Percentiles rank a stretch among this genome's conserved stretches.
Evolutionary conservation across 2,797 vertebrate species (phyloP).

Genomic region (Acanthis flammea): DNA sequence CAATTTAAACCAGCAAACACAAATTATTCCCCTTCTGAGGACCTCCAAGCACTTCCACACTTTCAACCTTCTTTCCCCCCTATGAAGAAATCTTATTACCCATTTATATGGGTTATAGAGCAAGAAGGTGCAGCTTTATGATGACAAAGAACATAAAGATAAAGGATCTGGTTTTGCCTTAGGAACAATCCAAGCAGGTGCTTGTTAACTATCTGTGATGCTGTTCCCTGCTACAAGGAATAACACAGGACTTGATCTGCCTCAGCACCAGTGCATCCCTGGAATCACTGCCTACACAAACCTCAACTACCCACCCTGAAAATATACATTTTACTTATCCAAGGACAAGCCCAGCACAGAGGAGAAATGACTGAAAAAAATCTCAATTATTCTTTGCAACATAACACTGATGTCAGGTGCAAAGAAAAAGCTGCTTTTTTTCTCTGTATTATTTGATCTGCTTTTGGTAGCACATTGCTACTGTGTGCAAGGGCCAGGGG

Average conservation of each 20-base stretch:
- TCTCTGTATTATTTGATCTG: not conserved
- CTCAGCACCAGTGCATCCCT: not conserved
- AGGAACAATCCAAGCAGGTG: not conserved
- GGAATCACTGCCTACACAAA: not conserved
- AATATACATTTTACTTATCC: not conserved
- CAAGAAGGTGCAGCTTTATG: not conserved
- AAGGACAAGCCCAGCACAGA: not conserved
- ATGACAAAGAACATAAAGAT: not conserved
- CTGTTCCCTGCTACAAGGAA: not conserved
- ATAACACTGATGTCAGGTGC: not conserved
- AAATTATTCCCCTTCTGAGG: not conserved
- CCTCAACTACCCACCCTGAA: not conserved
- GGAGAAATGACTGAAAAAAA: not conserved
- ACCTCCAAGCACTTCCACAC: not conserved
- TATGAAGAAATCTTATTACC: not conserved
- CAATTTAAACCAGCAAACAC: not conserved
- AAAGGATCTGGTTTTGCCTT: not conserved
- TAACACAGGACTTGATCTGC: not conserved
- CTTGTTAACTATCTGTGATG: not conserved
- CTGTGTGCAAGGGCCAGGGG: not conserved
- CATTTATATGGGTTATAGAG: not conserved
- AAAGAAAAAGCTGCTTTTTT: not conserved
- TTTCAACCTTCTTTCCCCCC: not conserved
- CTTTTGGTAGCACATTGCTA: not conserved
- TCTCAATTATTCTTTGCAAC: not conserved